phyloP scores from a whole-genome alignment of 2,888 invertebrate species.

The Zaprionus lineosus region DNA sequence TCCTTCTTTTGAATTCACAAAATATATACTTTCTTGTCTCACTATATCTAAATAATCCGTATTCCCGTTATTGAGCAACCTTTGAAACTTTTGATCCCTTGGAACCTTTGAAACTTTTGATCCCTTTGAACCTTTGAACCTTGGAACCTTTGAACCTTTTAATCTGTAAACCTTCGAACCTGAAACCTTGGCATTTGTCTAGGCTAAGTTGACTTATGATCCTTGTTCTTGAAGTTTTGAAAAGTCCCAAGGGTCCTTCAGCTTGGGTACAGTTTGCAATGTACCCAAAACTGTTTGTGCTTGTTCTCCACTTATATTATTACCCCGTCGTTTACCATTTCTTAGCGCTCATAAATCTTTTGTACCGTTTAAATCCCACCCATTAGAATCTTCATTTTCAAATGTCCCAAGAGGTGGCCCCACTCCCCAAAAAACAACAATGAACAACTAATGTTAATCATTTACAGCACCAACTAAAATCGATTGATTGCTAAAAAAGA shows the following conservation, averaged over 20 bases:
- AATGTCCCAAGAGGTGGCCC: constrained; percentile 47
- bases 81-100: no score
- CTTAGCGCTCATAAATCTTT: constrained; percentile 43
- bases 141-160: no score
- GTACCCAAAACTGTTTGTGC: constrained; percentile 23
- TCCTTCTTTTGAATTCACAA: no score
- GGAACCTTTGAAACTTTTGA: no score
- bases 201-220: constrained; percentile 45
- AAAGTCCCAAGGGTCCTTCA: constrained; percentile 4
- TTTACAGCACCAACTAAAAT: constrained; percentile 45
- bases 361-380: constrained; percentile 39
- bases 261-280: constrained; percentile 26
- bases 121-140: no score
- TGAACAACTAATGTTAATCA: constrained; percentile 53
- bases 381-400: constrained; percentile 39
- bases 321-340: constrained; percentile 41
- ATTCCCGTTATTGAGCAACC: constrained; percentile 17
- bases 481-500: constrained; percentile 35
- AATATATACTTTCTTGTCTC: no score
- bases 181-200: constrained; percentile 38
- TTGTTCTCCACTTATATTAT: constrained; percentile 32
- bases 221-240: constrained; percentile 26
- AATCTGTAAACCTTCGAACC: no score
- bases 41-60: no score
- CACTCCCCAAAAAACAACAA: constrained; percentile 5